Percentiles rank a stretch among this genome's conserved stretches.
Evolutionary conservation across 2,888 invertebrate genomes (phyloP).

Genomic region (Eledona agricola): DNA sequence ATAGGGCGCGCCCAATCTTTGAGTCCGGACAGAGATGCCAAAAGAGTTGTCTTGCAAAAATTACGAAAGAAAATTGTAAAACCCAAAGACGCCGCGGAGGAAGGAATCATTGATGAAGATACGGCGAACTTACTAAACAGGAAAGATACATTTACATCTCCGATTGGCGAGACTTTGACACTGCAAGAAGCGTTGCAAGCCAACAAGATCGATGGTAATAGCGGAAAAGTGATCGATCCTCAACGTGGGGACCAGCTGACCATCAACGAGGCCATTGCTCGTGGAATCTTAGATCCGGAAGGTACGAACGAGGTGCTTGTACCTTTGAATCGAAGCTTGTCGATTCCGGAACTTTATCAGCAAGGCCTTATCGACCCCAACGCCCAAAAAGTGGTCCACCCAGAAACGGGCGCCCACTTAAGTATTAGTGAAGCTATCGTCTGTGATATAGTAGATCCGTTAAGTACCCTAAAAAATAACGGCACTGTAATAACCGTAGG

Average conservation of each 20-base stretch:
- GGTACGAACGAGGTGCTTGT: constrained; percentile 79
- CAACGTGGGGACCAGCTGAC: constrained; percentile 81
- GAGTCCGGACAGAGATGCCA: constrained; percentile 70
- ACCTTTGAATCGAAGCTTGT: constrained; percentile 81
- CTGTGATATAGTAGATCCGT: constrained; percentile 87
- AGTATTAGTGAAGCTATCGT: constrained; percentile 85
- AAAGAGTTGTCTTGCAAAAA: constrained; percentile 78
- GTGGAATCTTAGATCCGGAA: constrained; percentile 82
- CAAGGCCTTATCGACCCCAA: constrained; percentile 84
- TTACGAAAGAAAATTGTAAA: constrained; percentile 79
- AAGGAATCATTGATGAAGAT: constrained; percentile 79
- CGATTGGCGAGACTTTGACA: constrained; percentile 70
- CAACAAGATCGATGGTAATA: constrained; percentile 75
- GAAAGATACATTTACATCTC: constrained; percentile 66
- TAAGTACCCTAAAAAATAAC: constrained; percentile 74
- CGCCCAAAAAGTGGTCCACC: constrained; percentile 82
- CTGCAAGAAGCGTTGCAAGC: constrained; percentile 79
- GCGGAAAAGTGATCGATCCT: constrained; percentile 84
- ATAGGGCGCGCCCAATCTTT: constrained; percentile 70
- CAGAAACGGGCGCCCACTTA: constrained; percentile 83
- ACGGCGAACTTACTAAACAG: constrained; percentile 77
- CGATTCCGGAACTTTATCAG: constrained; percentile 83
- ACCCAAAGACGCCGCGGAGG: constrained; percentile 79
- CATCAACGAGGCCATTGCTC: constrained; percentile 83
- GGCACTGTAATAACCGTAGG: constrained; percentile 75